phyloP scores from a whole-genome alignment of 1,140 invertebrate genomes.

The Cherax destructor region DNA sequence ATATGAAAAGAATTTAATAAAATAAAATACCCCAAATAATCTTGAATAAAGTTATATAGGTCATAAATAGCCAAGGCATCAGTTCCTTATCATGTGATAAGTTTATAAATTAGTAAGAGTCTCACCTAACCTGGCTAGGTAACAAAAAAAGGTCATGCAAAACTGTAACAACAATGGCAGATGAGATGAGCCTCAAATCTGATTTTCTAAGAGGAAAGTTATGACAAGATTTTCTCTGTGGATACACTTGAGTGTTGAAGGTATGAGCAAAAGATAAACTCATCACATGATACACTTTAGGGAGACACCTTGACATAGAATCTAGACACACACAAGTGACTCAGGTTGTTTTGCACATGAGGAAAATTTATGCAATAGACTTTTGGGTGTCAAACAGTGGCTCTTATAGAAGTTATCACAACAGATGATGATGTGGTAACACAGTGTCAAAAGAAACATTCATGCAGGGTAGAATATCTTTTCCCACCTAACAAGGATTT shows the following conservation, averaged over 20 bases:
- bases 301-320: conserved; percentile 32
- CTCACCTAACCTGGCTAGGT: conserved; percentile 12
- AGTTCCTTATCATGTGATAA: conserved; percentile 8
- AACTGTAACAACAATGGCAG: conserved; percentile 30
- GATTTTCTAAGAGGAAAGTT: not conserved
- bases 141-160: conserved; percentile 16
- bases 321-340: conserved; percentile 27
- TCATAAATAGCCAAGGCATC: conserved; percentile 8
- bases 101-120: conserved; percentile 16
- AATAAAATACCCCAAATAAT: not conserved
- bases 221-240: not conserved
- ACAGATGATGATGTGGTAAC: conserved; percentile 34
- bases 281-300: conserved; percentile 22
- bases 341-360: conserved; percentile 9
- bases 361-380: conserved; percentile 27
- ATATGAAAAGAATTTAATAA: not conserved
- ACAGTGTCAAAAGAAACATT: conserved; percentile 51
- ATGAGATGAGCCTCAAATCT: conserved; percentile 12
- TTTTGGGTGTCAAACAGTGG: conserved; percentile 21
- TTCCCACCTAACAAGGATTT: not conserved
- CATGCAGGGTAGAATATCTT: conserved; percentile 34
- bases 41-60: not conserved
- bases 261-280: not conserved
- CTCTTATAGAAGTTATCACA: conserved; percentile 4
- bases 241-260: not conserved